Evolutionary conservation across 2,888 invertebrate genomes (phyloP).

Genomic region (Spodoptera littoralis): DNA sequence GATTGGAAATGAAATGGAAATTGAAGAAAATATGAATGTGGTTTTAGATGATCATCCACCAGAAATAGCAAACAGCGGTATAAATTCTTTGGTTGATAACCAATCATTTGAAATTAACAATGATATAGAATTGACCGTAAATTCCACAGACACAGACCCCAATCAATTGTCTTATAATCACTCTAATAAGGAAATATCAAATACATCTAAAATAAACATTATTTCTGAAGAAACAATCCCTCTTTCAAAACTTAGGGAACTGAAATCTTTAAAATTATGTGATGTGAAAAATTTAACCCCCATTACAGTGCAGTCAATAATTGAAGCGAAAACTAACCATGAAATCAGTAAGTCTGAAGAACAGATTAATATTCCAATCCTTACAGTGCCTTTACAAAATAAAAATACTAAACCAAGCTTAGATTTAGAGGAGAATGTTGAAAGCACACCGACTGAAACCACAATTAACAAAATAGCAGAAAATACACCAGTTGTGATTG

Average conservation of each 20-base stretch:
- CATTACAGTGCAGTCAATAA: conserved; percentile 59
- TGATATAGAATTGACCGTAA: conserved; percentile 22
- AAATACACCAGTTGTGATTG: neutral
- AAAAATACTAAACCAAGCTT: conserved; percentile 7
- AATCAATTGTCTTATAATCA: conserved; percentile 1
- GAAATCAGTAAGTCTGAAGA: conserved; percentile 7
- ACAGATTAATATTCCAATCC: neutral
- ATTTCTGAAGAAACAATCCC: conserved; percentile 69
- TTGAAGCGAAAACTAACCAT: conserved; percentile 45
- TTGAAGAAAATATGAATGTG: conserved; percentile 2
- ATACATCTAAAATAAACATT: conserved; percentile 64
- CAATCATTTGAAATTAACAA: conserved; percentile 42
- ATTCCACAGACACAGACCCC: conserved; percentile 6
- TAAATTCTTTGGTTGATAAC: conserved; percentile 37
- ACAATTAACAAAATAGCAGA: neutral
- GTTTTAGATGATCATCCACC: no score
- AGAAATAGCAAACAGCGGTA: conserved; percentile 14
- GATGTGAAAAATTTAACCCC: conserved; percentile 55
- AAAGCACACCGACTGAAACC: conserved; percentile 2
- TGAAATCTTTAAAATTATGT: conserved; percentile 46
- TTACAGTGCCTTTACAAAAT: conserved; percentile 4
- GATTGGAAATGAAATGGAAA: conserved; percentile 20
- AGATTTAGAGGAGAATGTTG: conserved; percentile 3
- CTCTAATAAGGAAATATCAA: conserved; percentile 5
- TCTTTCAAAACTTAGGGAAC: conserved; percentile 54